Evolutionary conservation across 2,888 invertebrate genomes (phyloP), one percentile per base, ranked within the genome.

Genomic region (Nomada ferruginata): DNA sequence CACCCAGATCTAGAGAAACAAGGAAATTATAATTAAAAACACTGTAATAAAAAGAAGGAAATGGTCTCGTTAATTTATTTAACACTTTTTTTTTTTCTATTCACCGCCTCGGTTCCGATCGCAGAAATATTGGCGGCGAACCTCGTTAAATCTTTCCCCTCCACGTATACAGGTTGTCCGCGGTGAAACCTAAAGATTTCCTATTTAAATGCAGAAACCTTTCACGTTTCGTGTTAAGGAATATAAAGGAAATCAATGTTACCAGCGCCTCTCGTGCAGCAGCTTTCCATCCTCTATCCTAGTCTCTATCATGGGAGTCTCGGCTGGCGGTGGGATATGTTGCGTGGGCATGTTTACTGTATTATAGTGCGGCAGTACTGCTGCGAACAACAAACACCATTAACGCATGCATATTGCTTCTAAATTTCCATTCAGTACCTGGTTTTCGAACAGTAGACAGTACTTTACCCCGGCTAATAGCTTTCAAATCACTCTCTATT

Each of bases 281-380:
- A 99, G 94, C 94, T 98, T 98, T 71, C 98, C 98, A 94, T 98
- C 98, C 94, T 99, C 99, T 87, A 99, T 98, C 83, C 97, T 96
- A 5, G 98, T 97, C 90, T 98, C 98, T 63, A 96, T 95, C 84
- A 95, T 93, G 68, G 95, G 94, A 50, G 94, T 92, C 42, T 94
- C 93, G 47, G 93, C 90, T 52, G 95, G 92, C 3, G 93, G 82
- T 44, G 94, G 93, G 61, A 93, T 92, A 75, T 92, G 92, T 84
- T 92, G 92, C 66, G 90, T 91, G 74, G 91, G 85, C 65, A 93
- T 81, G 86, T 90, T 92, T 70, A 92, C 91, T 53, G 92, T 76
- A 84, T 90, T 92, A 79, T 92, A 93, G 89, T 92, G 91, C 65
- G 91, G 92, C 81, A 92, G 83, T 64, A 91, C 91, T 73, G 91